Base-by-base conservation (phyloP, 2,113 vertebrate species). In the Eulemur rufifrons region DNA sequence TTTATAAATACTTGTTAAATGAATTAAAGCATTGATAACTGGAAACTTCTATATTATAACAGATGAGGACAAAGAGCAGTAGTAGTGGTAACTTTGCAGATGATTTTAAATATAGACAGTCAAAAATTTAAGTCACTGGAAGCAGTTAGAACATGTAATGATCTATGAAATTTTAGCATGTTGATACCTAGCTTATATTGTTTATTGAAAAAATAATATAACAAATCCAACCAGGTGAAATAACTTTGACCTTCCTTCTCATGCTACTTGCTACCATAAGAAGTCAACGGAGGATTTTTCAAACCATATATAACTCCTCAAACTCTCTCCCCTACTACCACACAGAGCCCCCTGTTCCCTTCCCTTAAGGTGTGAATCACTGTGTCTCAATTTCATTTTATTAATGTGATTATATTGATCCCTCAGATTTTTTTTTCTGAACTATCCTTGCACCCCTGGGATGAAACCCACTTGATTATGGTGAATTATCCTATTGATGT, bases 161-260 rank as follows among this genome's bases (percentile, higher is more conserved):
- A 21, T 68, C 59, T 71, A 6, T 39, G 69, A 54, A 18, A 69
- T 77, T 90, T 81, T 63, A 76, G 50, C 29, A 37, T 4, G 9
- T 74, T 61, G 29, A 63, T 59, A 45, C 8, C 81, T 25, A 86
- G 4, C 29, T n/a, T 91, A 47, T 42, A 76, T 47, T 0, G 25
- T 27, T 76, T 63, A 37, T 71, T 90, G 8, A 25, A 77, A 76
- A 17, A 66, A 88, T 37, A n/a, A 84, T 56, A 45, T 42, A 77
- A 71, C 29, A 87, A 71, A 71, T 81, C 5, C 4, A 34, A 18
- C 10, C 7, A 56, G 14, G 7, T 39, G 34, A 64, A 85, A 91
- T 64, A 50, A 20, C 11, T 13, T 39, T 5, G 18, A 61, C 1
- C 4, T 1, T 27, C 2, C 3, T 18, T 8, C 17, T 42, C 23